These are phyloP conservation scores for Formicarius rufipectus DNA, from an alignment of 2,113 vertebrate species.

Conservation along the genomic window DNA sequence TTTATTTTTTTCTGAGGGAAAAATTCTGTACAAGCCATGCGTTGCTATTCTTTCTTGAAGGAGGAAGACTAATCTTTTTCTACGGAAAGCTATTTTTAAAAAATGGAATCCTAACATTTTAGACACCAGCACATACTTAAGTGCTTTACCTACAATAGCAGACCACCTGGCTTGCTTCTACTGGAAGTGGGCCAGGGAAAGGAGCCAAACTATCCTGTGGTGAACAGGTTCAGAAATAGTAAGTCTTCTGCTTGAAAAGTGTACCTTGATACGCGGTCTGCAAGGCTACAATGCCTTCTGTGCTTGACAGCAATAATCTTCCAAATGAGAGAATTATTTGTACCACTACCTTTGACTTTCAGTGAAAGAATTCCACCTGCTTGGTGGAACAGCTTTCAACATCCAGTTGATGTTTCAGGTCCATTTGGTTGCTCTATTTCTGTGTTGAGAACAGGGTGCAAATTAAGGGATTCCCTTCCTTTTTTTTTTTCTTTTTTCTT, in stretches of 20 bases:
- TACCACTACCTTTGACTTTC: neutral
- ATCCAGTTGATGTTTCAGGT: neutral
- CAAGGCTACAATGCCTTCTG: neutral
- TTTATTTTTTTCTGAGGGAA: too few relatives aligned
- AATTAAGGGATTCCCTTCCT: neutral
- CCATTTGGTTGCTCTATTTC: neutral
- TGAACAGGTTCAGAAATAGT: neutral
- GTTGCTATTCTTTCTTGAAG: neutral
- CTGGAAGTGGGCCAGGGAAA: neutral
- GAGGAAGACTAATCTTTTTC: neutral
- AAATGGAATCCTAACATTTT: neutral
- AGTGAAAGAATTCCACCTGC: neutral
- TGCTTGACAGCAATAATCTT: neutral
- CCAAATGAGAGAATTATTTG: neutral
- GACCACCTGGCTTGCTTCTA: neutral
- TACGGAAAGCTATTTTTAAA: neutral
- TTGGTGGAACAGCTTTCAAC: too few relatives aligned
- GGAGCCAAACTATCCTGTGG: neutral
- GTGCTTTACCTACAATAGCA: neutral
- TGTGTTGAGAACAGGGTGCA: neutral
- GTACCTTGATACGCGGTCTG: neutral
- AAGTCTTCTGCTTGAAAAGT: neutral
- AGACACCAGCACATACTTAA: neutral
- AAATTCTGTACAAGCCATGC: neutral
- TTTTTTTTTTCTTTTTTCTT: neutral